These are phyloP conservation scores for Champsocephalus gunnari DNA, from an alignment of 2,797 vertebrate species.

Conservation along the genomic window DNA sequence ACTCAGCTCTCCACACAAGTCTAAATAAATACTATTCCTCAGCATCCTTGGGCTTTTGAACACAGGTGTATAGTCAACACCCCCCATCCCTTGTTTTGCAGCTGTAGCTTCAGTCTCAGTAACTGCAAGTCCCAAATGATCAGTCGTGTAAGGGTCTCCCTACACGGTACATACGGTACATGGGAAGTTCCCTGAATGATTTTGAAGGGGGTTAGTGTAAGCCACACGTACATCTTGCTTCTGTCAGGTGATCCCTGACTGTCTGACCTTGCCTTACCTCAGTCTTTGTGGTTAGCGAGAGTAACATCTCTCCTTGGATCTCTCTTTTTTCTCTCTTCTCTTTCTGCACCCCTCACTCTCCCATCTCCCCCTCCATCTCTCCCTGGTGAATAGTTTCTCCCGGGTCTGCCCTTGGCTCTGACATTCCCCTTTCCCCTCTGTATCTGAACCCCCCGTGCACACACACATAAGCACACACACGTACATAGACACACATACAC, in stretches of 20 bases:
- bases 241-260: slow-evolving; percentile 76
- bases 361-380: slow-evolving; percentile 59
- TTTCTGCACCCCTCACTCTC: slow-evolving; percentile 70
- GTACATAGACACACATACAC: slow-evolving; percentile 7
- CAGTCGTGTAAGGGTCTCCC: slow-evolving; percentile 33
- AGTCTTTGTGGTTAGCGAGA: slow-evolving; percentile 78
- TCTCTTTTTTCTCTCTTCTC: slow-evolving; percentile 77
- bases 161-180: slow-evolving; percentile 13
- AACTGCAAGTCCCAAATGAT: slow-evolving; percentile 31
- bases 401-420: slow-evolving; percentile 81
- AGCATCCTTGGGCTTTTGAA: not conserved
- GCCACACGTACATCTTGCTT: slow-evolving; percentile 55
- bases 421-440: slow-evolving; percentile 69
- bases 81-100: slow-evolving; percentile 15
- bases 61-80: slow-evolving; percentile 1
- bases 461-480: slow-evolving; percentile 16
- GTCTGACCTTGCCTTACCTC: slow-evolving; percentile 80
- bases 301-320: slow-evolving; percentile 82
- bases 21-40: slow-evolving; percentile 5
- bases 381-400: slow-evolving; percentile 81
- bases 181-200: slow-evolving; percentile 51
- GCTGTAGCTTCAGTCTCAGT: slow-evolving; percentile 31
- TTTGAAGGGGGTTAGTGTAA: slow-evolving; percentile 43
- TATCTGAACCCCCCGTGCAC: slow-evolving; percentile 44
- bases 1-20: slow-evolving; percentile 2